These are phyloP conservation scores for Glyphotaelius pellucidus DNA, from an alignment of 2,888 invertebrate species.

Conservation along the genomic window DNA sequence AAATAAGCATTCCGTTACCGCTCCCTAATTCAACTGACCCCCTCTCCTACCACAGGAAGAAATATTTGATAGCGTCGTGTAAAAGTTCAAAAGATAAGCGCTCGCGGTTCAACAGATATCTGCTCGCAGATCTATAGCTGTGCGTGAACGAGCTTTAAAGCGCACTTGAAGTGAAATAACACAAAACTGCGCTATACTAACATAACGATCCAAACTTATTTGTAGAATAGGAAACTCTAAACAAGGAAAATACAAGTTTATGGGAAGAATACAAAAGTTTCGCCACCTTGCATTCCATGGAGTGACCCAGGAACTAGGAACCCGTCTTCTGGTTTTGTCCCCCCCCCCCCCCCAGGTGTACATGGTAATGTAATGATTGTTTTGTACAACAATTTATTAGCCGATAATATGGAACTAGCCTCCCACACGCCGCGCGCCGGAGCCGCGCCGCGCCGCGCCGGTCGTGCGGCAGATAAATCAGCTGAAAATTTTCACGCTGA, in stretches of 20 bases:
- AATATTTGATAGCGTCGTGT: no score
- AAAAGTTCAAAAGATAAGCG: no score
- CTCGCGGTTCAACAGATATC: no score
- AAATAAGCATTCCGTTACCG: no score
- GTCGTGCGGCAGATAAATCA: constrained; percentile 47
- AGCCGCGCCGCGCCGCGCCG: constrained; percentile 8
- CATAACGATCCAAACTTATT: not conserved
- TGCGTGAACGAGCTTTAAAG: no score
- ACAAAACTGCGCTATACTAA: no score
- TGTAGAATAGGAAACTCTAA: not conserved
- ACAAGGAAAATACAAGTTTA: not conserved
- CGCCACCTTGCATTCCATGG: not conserved
- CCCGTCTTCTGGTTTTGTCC: not conserved
- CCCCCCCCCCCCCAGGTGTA: not conserved
- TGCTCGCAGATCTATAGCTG: no score
- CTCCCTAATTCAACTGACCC: no score
- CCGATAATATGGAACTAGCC: not conserved
- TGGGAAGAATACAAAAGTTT: not conserved
- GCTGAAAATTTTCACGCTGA: constrained; percentile 48
- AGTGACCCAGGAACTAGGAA: not conserved
- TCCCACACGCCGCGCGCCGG: constrained; percentile 14
- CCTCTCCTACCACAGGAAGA: no score
- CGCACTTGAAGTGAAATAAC: no score
- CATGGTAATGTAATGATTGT: not conserved
- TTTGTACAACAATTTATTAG: constrained; percentile 2